A percentile compares a stretch with the other conserved stretches of the same genome.
These are phyloP conservation scores for Eupsittula cactorum DNA, from an alignment of 2,113 vertebrate genomes.

Conservation along the genomic window DNA sequence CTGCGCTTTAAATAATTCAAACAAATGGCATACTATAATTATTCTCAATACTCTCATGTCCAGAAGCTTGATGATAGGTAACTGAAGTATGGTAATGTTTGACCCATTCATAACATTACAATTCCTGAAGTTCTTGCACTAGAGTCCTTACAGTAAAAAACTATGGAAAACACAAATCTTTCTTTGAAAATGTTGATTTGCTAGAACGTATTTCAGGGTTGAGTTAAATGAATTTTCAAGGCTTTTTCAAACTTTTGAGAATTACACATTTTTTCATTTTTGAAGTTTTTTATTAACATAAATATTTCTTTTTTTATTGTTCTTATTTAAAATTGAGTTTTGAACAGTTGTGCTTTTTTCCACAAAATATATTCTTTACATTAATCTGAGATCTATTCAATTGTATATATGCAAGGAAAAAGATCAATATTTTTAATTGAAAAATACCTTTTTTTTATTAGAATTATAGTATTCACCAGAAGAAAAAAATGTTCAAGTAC, in stretches of 20 bases:
- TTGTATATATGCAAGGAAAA: background rate
- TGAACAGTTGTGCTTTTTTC: background rate
- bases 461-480: background rate
- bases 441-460: background rate
- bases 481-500: background rate
- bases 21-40: background rate
- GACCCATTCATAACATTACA: background rate
- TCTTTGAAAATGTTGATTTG: background rate
- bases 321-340: background rate
- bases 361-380: background rate
- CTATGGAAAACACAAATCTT: background rate
- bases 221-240: background rate
- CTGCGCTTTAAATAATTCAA: background rate
- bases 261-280: background rate
- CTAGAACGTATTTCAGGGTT: background rate
- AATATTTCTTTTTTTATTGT: background rate
- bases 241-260: background rate
- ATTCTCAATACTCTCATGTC: background rate
- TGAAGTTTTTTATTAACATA: background rate
- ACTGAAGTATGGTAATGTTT: background rate
- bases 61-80: background rate
- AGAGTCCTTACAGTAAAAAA: background rate
- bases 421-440: fast-evolving
- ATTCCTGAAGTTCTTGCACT: background rate
- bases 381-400: background rate